Conservation (phyloP, 35 echinoderm and acorn worm genomes). For the Stichopus chloronotus region DNA sequence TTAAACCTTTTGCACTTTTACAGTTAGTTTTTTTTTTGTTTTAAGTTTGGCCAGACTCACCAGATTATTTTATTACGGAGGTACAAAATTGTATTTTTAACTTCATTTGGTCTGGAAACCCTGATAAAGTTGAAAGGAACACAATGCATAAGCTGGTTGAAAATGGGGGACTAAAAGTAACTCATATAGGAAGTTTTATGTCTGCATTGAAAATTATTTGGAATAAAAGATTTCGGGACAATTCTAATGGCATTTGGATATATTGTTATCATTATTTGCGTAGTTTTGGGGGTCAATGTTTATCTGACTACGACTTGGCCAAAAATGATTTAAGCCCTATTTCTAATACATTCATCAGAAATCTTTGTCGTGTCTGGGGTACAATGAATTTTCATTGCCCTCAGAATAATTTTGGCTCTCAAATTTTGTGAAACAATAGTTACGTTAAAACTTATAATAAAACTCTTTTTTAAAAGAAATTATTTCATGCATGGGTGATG, state of each 20-base stretch:
- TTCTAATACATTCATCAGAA: slow-evolving; percentile 6
- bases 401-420: neutral
- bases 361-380: slow-evolving; percentile 32
- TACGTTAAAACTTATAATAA: neutral
- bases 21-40: slow-evolving; percentile 41
- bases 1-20: slow-evolving; percentile 34
- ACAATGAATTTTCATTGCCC: slow-evolving; percentile 34
- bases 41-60: slow-evolving; percentile 6
- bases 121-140: slow-evolving; percentile 9
- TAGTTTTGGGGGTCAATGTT: neutral
- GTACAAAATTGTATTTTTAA: slow-evolving; percentile 36
- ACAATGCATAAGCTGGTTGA: slow-evolving; percentile 3
- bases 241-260: neutral
- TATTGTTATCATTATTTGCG: neutral
- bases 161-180: slow-evolving; percentile 32
- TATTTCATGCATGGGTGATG: neutral
- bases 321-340: neutral
- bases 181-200: slow-evolving; percentile 26
- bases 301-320: neutral
- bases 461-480: slow-evolving; percentile 1
- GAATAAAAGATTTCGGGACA: neutral
- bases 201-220: neutral
- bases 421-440: slow-evolving; percentile 49
- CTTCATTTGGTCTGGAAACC: no score
- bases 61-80: neutral